A percentile compares a stretch with the other conserved stretches of the same genome.
Evolutionary conservation across 2,888 invertebrate species (phyloP).

Genomic region (Sicus ferrugineus): DNA sequence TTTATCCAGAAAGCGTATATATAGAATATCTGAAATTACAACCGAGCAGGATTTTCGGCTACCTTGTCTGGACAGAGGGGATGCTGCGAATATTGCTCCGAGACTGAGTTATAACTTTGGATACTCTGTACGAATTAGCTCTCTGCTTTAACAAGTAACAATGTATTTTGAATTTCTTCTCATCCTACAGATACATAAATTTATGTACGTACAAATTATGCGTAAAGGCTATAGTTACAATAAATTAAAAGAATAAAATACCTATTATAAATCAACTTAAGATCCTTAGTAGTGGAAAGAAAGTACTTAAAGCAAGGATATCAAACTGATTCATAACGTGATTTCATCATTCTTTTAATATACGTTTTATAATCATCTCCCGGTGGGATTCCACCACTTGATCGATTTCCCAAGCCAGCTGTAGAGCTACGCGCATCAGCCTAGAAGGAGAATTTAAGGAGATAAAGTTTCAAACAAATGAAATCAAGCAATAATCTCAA

Average conservation of each 20-base stretch:
- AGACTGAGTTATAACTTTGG: too few species aligned
- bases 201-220: not conserved
- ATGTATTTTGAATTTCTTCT: not conserved
- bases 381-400: conserved; percentile 51
- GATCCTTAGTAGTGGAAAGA: not conserved
- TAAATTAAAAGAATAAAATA: conserved; percentile 10
- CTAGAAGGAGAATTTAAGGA: conserved; percentile 29
- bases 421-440: conserved; percentile 69
- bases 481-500: too few species aligned
- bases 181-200: not conserved
- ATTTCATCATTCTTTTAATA: conserved; percentile 65
- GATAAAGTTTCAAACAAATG: too few species aligned
- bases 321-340: conserved; percentile 62
- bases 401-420: conserved; percentile 86
- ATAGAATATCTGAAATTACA: too few species aligned
- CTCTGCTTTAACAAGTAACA: too few species aligned
- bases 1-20: too few species aligned
- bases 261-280: conserved; percentile 7
- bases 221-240: conserved; percentile 6
- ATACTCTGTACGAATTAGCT: too few species aligned
- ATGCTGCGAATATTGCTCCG: too few species aligned
- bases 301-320: conserved; percentile 13
- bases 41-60: too few species aligned
- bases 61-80: too few species aligned
- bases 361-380: conserved; percentile 64